Evolutionary conservation across 2,113 vertebrate species (phyloP).

Genomic region (Hepsetus odoe): DNA sequence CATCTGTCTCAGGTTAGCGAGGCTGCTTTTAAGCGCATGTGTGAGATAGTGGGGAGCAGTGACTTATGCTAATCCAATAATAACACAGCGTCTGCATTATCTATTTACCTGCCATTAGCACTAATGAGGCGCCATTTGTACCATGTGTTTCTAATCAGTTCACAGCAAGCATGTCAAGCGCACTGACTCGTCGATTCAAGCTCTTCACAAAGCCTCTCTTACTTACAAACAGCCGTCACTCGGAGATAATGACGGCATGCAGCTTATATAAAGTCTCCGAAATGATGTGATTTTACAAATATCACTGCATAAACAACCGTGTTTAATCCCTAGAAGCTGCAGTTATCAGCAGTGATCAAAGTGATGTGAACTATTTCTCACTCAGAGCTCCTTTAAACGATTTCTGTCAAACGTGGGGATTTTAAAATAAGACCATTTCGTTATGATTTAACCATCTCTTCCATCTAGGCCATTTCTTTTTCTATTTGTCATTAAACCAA

Average conservation of each 20-base stretch:
- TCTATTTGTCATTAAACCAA: no score
- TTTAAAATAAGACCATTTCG: no score
- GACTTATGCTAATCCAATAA: conserved; percentile 59
- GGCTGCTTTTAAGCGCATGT: conserved; percentile 39
- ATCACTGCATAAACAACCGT: background rate
- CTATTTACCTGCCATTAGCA: conserved; percentile 49
- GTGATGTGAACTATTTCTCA: background rate
- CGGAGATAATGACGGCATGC: background rate
- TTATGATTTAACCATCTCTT: no score
- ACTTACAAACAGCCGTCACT: conserved; percentile 5
- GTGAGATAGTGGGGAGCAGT: conserved; percentile 33
- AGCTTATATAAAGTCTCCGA: background rate
- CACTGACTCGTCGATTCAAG: background rate
- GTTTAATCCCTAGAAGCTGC: background rate
- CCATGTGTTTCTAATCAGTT: conserved; percentile 34
- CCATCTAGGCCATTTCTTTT: no score
- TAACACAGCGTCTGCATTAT: conserved; percentile 55
- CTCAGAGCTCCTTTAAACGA: background rate
- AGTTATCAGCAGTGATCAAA: background rate
- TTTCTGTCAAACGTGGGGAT: no score
- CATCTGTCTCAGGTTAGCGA: conserved; percentile 51
- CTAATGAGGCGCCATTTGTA: conserved; percentile 42
- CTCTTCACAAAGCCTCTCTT: background rate
- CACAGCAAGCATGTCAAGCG: conserved; percentile 11
- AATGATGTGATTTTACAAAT: background rate